These are phyloP conservation scores for Cyphomyrus plagiostoma DNA, from an alignment of 2,113 vertebrate genomes.

Conservation along the genomic window DNA sequence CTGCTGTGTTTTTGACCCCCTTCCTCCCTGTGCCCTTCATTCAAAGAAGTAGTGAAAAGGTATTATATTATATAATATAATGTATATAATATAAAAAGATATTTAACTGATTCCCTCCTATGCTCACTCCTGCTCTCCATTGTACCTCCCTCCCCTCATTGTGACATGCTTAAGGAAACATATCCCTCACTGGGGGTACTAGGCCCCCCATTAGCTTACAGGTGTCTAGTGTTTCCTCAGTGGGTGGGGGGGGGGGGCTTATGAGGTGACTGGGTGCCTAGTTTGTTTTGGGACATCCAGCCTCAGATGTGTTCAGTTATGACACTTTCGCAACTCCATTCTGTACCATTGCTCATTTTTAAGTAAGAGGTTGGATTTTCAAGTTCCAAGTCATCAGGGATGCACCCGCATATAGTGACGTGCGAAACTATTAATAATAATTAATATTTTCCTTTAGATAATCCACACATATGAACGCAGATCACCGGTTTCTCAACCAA, in stretches of 20 bases:
- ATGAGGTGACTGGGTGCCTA: background rate
- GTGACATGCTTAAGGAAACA: background rate
- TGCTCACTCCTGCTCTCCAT: background rate
- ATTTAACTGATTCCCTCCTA: background rate
- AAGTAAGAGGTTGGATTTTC: background rate
- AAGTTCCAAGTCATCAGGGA: background rate
- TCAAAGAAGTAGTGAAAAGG: background rate
- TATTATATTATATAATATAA: background rate
- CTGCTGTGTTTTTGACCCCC: background rate
- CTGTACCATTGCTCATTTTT: background rate
- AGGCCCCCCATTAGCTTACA: slow-evolving; percentile 3
- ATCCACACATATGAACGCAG: background rate
- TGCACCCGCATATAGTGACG: background rate
- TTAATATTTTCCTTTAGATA: background rate
- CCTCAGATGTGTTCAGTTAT: background rate
- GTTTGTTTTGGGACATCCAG: background rate
- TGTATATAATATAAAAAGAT: background rate
- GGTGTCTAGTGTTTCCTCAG: background rate
- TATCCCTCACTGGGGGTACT: background rate
- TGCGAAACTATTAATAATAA: background rate
- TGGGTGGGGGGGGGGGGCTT: background rate
- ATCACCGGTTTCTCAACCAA: background rate
- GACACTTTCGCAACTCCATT: background rate
- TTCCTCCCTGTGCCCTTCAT: background rate
- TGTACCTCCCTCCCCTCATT: background rate